Evolutionary conservation across 2,888 invertebrate genomes (phyloP).

Genomic region (Octodonta nipae): DNA sequence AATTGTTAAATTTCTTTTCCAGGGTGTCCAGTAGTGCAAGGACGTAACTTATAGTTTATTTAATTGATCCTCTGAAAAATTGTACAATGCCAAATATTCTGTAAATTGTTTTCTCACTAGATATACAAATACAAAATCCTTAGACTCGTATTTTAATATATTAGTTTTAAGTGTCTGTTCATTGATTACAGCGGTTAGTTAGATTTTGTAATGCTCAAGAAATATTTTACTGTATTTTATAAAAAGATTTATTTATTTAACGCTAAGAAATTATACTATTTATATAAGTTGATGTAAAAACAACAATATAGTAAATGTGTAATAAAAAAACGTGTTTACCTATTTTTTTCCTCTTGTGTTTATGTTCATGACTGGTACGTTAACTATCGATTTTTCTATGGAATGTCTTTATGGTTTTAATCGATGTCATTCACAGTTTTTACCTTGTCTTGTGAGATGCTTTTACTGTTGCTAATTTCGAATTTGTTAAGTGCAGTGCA

Average conservation of each 20-base stretch:
- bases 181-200: constrained; percentile 9
- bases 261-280: constrained; percentile 9
- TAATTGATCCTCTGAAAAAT: constrained; percentile 12
- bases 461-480: too few species aligned
- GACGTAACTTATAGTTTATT: constrained; percentile 23
- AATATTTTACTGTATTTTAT: constrained; percentile 20
- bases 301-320: constrained; percentile 5
- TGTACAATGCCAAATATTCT: constrained; percentile 30
- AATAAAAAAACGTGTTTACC: too few species aligned
- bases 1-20: too few species aligned
- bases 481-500: too few species aligned
- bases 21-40: constrained; percentile 27
- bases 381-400: too few species aligned
- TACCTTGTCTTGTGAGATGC: too few species aligned
- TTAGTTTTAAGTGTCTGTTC: constrained; percentile 7
- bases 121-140: constrained; percentile 8
- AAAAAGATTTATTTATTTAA: constrained; percentile 19
- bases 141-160: constrained; percentile 4
- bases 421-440: too few species aligned
- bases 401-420: too few species aligned
- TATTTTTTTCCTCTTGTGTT: too few species aligned
- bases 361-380: too few species aligned
- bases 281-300: constrained; percentile 12
- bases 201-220: constrained; percentile 22
- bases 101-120: constrained; percentile 25